Evolutionary conservation across 1,140 invertebrate genomes (phyloP).

Genomic region (Maconellicoccus hirsutus): DNA sequence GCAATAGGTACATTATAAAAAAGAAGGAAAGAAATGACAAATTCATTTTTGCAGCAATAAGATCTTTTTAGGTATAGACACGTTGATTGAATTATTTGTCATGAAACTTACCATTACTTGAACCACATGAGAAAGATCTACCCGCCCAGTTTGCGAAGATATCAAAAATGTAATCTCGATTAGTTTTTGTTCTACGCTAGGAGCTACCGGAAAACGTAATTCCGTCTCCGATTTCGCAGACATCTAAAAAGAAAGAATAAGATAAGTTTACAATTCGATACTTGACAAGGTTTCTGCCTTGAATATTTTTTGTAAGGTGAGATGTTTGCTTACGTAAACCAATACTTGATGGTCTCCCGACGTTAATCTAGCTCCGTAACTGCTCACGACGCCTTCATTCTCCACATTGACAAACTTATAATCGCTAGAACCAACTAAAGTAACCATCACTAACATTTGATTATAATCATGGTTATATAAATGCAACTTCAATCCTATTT

Average conservation of each 20-base stretch:
- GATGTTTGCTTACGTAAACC: conserved; percentile 36
- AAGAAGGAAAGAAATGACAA: no score
- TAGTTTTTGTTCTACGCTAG: conserved; percentile 37
- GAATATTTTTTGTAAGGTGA: no score
- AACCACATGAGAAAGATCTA: conserved; percentile 37
- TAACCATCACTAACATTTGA: conserved; percentile 34
- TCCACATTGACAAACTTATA: conserved; percentile 46
- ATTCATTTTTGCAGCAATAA: background rate
- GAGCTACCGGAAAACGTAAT: conserved; percentile 35
- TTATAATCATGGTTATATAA: conserved; percentile 42
- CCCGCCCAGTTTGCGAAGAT: conserved; percentile 40
- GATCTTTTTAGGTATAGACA: background rate
- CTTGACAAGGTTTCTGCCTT: no score
- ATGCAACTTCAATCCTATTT: conserved; percentile 42
- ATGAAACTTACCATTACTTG: conserved; percentile 35
- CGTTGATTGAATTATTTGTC: background rate
- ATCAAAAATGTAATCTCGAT: conserved; percentile 42
- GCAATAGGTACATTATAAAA: no score
- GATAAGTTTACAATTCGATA: no score
- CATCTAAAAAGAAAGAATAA: conserved; percentile 29
- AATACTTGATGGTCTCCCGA: conserved; percentile 39
- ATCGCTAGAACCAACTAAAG: conserved; percentile 36
- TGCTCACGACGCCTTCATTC: conserved; percentile 40
- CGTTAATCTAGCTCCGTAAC: conserved; percentile 37
- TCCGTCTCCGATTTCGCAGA: conserved; percentile 28